Evolutionary conservation across 2,113 vertebrate genomes (phyloP), one percentile per base, ranked within the genome.

Genomic region (Malurus elegans): DNA sequence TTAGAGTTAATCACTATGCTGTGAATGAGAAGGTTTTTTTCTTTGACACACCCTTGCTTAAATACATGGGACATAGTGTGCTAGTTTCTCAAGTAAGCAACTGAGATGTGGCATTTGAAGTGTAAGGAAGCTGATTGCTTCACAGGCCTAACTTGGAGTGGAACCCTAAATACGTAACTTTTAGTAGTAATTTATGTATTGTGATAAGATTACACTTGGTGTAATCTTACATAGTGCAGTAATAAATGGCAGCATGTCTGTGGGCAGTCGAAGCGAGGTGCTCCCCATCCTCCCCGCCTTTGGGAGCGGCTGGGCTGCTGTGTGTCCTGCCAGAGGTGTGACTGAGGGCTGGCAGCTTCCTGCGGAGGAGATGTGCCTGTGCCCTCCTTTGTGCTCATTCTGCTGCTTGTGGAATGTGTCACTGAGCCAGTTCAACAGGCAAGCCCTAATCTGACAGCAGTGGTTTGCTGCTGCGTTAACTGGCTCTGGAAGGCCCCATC

Each of bases 391-490:
- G 47, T 54, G 82, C 64, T 76, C 64, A 19, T 67, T 38, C 74
- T 88, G 85, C 86, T 58, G 0, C 90, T 76, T 62, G 40, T 29
- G 83, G 69, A 40, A 51, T 71, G 76, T 91, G 95, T 91, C 86
- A 60, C 64, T 14, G 24, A 92, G 92, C 94, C 79, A 36, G 95
- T 88, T 86, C 79, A 60, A 38, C 92, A 56, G 86, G 90, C 79
- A 73, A 10, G 88, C 83, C 90, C 45, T 32, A 29, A 38, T 62
- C 88, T 88, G 92, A 54, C 90, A 93, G 92, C 67, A 5, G 62
- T 24, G 20, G 12, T n/a, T 61, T 38, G 79, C 84, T 88, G 90
- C 79, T 26, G 12, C 50, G 31, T 31, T 62, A 24, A 42, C n/a
- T 21, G 53, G 36, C 58, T 85, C 58, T 65, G 24, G 53, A 88